Evolutionary conservation across 1,140 invertebrate genomes (phyloP).

Genomic region (Gonatopus flavifemur): DNA sequence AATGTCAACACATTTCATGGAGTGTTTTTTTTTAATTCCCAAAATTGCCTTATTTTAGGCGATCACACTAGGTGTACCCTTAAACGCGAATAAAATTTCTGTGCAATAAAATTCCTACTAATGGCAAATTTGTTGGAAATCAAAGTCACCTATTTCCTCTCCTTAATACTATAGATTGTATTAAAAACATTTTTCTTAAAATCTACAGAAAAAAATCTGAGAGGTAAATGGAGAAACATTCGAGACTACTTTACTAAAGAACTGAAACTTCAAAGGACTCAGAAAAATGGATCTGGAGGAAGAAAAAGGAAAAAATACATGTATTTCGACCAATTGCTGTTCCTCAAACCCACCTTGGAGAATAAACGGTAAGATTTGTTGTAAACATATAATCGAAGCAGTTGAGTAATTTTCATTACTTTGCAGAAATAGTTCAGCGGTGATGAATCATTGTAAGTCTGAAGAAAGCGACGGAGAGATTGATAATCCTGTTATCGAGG

Average conservation of each 20-base stretch:
- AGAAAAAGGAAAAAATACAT: slow-evolving; percentile 47
- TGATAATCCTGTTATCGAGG: slow-evolving; percentile 44
- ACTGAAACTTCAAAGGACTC: slow-evolving; percentile 38
- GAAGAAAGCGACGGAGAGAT: slow-evolving; percentile 39
- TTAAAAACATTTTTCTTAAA: too few relatives aligned
- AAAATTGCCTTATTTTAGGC: too few relatives aligned
- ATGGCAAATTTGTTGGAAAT: too few relatives aligned
- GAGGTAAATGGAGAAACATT: slow-evolving; percentile 51
- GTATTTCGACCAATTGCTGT: slow-evolving; percentile 46
- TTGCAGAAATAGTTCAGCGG: slow-evolving; percentile 7
- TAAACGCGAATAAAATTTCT: too few relatives aligned
- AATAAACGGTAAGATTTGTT: slow-evolving; percentile 42
- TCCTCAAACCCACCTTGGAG: slow-evolving; percentile 45
- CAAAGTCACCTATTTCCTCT: too few relatives aligned
- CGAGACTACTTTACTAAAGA: slow-evolving; percentile 54
- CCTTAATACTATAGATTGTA: too few relatives aligned
- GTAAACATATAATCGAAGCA: background rate
- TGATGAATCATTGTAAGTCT: slow-evolving; percentile 26
- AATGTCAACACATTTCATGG: too few relatives aligned
- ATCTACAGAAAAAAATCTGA: slow-evolving; percentile 46
- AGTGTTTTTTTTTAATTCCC: too few relatives aligned
- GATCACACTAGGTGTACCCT: too few relatives aligned
- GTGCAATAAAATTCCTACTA: too few relatives aligned
- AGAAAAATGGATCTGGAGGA: slow-evolving; percentile 20
- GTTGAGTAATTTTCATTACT: background rate